phyloP scores from a whole-genome alignment of 1,140 invertebrate genomes.

The Drosophila varians region DNA sequence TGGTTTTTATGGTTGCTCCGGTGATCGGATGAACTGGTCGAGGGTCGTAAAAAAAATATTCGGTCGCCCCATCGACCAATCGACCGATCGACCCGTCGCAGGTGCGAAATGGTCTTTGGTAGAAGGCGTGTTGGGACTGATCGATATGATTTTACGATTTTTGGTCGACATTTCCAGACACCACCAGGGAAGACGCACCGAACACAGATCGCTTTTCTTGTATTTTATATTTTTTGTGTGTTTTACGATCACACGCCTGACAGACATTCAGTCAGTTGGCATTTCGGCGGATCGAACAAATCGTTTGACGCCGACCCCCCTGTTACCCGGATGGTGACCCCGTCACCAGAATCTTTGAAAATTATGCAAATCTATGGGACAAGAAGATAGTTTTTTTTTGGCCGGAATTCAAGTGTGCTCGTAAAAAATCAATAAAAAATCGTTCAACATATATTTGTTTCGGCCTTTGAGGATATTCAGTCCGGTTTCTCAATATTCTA shows the following conservation, averaged over 20 bases:
- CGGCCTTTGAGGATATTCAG: constrained; percentile 13
- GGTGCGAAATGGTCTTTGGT: constrained; percentile 67
- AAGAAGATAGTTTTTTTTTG: constrained; percentile 62
- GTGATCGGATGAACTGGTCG: constrained; percentile 18
- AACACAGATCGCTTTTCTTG: constrained; percentile 17
- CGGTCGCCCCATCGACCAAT: constrained; percentile 26
- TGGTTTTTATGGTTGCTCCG: constrained; percentile 48
- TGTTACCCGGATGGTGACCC: constrained; percentile 24
- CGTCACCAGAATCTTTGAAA: constrained; percentile 3
- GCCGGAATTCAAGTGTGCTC: constrained; percentile 49
- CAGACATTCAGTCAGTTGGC: background rate
- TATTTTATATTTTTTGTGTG: constrained; percentile 46
- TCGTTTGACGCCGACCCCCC: constrained; percentile 58
- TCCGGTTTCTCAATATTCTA: constrained; percentile 30
- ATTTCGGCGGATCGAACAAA: constrained; percentile 49
- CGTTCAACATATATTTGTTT: constrained; percentile 44
- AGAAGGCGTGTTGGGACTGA: constrained; percentile 45
- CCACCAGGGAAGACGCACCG: too few relatives aligned
- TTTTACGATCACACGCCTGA: constrained; percentile 69
- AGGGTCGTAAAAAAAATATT: constrained; percentile 57
- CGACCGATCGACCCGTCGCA: constrained; percentile 35
- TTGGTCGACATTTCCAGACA: constrained; percentile 52
- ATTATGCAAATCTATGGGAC: constrained; percentile 60
- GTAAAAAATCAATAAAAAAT: constrained; percentile 65
- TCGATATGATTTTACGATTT: constrained; percentile 72